A percentile compares a stretch with the other conserved stretches of the same genome.
Conservation (phyloP, 2,888 invertebrate species). For the Drosophila demipolita region DNA sequence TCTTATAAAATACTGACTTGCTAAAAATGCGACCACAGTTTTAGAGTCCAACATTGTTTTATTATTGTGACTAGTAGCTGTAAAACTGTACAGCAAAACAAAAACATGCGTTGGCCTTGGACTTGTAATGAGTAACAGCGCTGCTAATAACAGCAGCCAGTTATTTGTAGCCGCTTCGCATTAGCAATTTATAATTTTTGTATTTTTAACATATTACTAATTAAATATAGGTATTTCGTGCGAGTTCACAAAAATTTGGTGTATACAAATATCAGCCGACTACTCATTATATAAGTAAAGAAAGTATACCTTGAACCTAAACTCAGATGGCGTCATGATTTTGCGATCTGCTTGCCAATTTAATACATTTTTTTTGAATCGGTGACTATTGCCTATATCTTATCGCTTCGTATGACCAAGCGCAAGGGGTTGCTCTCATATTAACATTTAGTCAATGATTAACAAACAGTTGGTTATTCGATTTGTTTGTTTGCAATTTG, state of each 20-base stretch:
- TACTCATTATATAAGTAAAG: constrained; percentile 20
- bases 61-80: constrained; percentile 3
- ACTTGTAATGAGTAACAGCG: constrained; percentile 16
- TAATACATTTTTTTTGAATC: constrained; percentile 36
- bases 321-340: constrained; percentile 53
- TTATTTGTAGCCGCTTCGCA: not conserved
- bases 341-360: constrained; percentile 12
- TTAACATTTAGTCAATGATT: constrained; percentile 37
- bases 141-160: constrained; percentile 31
- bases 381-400: constrained; percentile 44
- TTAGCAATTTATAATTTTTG: constrained; percentile 3
- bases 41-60: not conserved
- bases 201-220: constrained; percentile 71
- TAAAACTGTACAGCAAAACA: constrained; percentile 11
- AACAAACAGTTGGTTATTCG: not conserved
- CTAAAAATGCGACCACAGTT: constrained; percentile 24
- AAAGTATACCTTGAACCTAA: constrained; percentile 50
- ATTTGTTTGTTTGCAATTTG: constrained; percentile 5
- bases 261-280: constrained; percentile 1
- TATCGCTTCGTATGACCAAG: constrained; percentile 46
- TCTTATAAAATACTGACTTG: constrained; percentile 51
- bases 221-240: constrained; percentile 58
- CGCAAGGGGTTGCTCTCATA: constrained; percentile 1
- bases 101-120: constrained; percentile 35
- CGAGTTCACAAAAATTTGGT: constrained; percentile 34